Evolutionary conservation across 1,140 invertebrate genomes (phyloP), one percentile per base, ranked within the genome.

Genomic region (Amphibalanus amphitrite): DNA sequence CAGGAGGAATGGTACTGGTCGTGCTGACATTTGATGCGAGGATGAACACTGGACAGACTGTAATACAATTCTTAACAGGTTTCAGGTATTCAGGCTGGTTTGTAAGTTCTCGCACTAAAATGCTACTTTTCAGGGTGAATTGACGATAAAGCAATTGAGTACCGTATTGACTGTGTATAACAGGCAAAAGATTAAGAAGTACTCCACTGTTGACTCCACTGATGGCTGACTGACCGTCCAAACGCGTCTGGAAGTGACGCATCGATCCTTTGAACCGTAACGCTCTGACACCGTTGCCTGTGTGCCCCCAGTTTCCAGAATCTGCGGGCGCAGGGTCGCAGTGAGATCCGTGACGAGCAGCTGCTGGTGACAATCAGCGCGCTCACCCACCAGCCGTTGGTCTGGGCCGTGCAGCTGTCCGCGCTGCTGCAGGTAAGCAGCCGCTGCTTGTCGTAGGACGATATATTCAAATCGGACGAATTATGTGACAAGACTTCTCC

Each of bases 361-460:
- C 26, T 65, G 26, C 20, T 26, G 20, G 64, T 65, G 64, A 4
- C n/a, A 23, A 6, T 65, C 3, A 23, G 3, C 6, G 64, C 20
- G 64, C 10, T 65, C 10, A n/a, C 26, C 10, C 64, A 25, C 3
- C 20, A 77, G 64, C 73, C 72, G 20, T 72, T 73, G 30, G 74
- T 74, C 72, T 77, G 71, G 72, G 71, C 67, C 67, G 69, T 74
- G 13, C 73, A 76, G 28, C 59, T 72, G 64, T 73, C 74, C 20
- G 69, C 75, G 29, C 33, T 75, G 40, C 69, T 77, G 40, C 65
- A 65, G 64, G 64, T 65, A 65, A 38, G 6, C n/a, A n/a, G 38
- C 38, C 38, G 38, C 38, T 17, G 38, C n/a, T 65, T 65, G n/a
- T 10, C 23, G n/a, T n/a, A n/a, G n/a, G n/a, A n/a, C n/a, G n/a